Conservation (phyloP, 2,113 vertebrate genomes). For the Ailurus styani region DNA sequence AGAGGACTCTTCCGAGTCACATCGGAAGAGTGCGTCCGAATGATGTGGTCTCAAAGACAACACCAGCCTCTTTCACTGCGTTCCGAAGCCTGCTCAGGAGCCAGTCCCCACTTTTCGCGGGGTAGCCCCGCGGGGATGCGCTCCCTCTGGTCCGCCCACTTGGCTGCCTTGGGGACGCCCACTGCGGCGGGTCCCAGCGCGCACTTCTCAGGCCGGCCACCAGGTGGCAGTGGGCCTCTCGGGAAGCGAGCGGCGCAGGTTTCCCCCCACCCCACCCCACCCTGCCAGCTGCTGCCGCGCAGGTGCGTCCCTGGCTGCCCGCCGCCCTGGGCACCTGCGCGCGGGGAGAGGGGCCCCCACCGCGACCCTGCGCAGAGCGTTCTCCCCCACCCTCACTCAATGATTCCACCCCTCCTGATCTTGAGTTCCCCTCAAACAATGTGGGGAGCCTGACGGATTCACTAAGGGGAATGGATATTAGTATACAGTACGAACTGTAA, state of each 20-base stretch:
- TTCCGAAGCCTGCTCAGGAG: background rate
- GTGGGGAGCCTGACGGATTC: background rate
- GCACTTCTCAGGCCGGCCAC: background rate
- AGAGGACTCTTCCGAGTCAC: background rate
- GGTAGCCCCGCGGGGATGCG: background rate
- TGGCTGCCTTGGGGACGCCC: background rate
- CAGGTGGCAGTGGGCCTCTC: background rate
- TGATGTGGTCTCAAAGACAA: too few species aligned
- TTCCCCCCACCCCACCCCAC: accelerated
- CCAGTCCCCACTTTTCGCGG: background rate
- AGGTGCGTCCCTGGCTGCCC: background rate
- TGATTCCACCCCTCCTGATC: background rate
- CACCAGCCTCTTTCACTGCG: too few species aligned
- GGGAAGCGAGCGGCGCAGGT: background rate
- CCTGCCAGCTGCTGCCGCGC: background rate
- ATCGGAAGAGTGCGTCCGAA: too few species aligned
- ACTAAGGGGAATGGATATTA: background rate
- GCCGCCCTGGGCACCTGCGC: background rate
- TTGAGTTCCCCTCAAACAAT: background rate
- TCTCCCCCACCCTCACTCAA: background rate
- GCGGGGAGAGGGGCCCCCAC: background rate
- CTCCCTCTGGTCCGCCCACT: background rate
- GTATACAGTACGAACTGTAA: background rate
- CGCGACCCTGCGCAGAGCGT: background rate
- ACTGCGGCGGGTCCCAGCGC: background rate